Conservation (phyloP, 2,113 vertebrate genomes). For the Protomyctophum bolini region DNA sequence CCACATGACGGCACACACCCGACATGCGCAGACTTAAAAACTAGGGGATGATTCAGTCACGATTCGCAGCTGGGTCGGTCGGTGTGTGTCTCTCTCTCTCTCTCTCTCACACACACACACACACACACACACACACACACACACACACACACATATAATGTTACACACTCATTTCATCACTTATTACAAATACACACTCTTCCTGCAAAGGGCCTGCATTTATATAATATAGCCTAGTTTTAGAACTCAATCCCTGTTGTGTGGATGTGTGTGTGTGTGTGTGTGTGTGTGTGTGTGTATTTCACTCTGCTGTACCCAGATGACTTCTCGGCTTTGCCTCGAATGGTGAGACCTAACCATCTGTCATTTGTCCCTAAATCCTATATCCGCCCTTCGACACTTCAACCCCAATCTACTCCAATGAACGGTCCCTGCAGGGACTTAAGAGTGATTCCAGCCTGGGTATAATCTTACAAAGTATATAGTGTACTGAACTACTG, state of each 20-base stretch:
- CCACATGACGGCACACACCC: conserved; percentile 73
- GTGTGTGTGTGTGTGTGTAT: conserved; percentile 3
- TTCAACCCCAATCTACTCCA: conserved; percentile 25
- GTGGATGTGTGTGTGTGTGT: conserved; percentile 3
- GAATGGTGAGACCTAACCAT: conserved; percentile 59
- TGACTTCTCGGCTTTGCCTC: conserved; percentile 37
- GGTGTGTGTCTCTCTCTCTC: too few species aligned
- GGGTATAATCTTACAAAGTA: conserved; percentile 13
- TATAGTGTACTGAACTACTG: not conserved
- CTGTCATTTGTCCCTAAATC: conserved; percentile 69
- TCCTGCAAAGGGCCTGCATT: too few species aligned
- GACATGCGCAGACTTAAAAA: conserved; percentile 51
- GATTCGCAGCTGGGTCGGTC: too few species aligned
- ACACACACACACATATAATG: not conserved
- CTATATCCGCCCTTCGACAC: conserved; percentile 34
- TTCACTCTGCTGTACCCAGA: conserved; percentile 3
- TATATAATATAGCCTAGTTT: not conserved
- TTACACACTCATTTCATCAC: too few species aligned
- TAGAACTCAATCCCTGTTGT: not conserved
- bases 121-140: not conserved
- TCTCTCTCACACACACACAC: too few species aligned
- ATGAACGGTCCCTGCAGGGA: conserved; percentile 21
- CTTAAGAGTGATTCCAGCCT: conserved; percentile 8
- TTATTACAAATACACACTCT: too few species aligned
- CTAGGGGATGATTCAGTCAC: too few species aligned